Evolutionary conservation across 2,888 invertebrate genomes (phyloP).

Genomic region (Temnothorax rugatulus): DNA sequence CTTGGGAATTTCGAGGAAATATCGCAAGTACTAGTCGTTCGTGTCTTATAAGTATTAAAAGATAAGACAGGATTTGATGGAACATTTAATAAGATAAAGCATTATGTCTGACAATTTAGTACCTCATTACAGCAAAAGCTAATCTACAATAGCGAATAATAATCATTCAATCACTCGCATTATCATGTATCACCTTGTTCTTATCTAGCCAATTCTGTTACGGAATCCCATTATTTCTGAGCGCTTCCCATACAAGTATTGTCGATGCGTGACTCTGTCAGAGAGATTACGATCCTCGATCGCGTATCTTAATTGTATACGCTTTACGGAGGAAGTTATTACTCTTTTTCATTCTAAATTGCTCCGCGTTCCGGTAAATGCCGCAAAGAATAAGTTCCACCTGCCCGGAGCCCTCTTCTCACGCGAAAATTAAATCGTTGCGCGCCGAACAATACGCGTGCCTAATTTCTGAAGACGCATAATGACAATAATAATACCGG

Average conservation of each 20-base stretch:
- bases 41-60: neutral
- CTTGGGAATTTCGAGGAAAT: neutral
- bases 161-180: neutral
- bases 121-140: neutral
- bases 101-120: neutral
- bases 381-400: slow-evolving; percentile 29
- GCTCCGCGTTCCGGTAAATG: slow-evolving; percentile 30
- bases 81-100: slow-evolving; percentile 1
- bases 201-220: slow-evolving; percentile 1
- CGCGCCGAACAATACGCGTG: slow-evolving; percentile 45
- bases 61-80: neutral
- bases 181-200: neutral
- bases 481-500: slow-evolving; percentile 49
- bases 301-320: slow-evolving; percentile 53
- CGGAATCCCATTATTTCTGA: slow-evolving; percentile 22
- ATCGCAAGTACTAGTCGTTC: neutral
- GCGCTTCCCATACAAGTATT: slow-evolving; percentile 33
- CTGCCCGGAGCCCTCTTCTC: neutral
- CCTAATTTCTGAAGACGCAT: slow-evolving; percentile 37
- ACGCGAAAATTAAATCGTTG: slow-evolving; percentile 45
- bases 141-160: neutral
- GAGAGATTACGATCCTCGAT: slow-evolving; percentile 40
- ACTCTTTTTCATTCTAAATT: slow-evolving; percentile 38
- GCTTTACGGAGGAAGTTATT: slow-evolving; percentile 52
- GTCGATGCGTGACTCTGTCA: slow-evolving; percentile 47